These are phyloP conservation scores for Rhogogaster chlorosoma DNA, from an alignment of 2,888 invertebrate species.

Conservation along the genomic window DNA sequence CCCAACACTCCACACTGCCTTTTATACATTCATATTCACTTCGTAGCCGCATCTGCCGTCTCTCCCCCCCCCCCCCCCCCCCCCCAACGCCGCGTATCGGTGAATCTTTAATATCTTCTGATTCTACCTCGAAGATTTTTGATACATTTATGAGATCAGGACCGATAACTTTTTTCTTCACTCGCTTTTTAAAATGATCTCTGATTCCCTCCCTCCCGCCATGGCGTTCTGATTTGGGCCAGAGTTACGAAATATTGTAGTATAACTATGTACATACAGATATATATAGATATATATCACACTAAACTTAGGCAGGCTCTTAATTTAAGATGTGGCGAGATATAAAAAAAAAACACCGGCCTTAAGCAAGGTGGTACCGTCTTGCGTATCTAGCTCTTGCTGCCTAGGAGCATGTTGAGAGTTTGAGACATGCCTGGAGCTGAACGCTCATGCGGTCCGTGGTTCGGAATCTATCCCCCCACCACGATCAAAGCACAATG, in stretches of 20 bases:
- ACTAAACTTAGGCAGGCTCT: constrained; percentile 3
- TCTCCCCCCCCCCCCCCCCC: constrained; percentile 32
- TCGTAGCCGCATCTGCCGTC: constrained; percentile 31
- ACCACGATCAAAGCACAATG: constrained; percentile 38
- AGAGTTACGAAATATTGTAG: not conserved
- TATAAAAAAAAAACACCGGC: constrained; percentile 27
- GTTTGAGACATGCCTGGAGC: constrained; percentile 73
- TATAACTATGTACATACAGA: not conserved
- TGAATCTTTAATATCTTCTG: constrained; percentile 30
- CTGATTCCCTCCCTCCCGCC: constrained; percentile 26
- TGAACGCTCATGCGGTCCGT: constrained; percentile 71
- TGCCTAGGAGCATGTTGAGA: constrained; percentile 73
- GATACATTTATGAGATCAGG: not conserved
- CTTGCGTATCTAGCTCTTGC: constrained; percentile 66
- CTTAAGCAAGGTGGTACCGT: constrained; percentile 53
- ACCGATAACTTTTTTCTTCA: not conserved
- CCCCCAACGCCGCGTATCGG: constrained; percentile 11
- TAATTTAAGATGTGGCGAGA: not conserved
- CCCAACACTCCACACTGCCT: constrained; percentile 27
- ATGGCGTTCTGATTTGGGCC: not conserved
- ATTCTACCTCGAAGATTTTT: constrained; percentile 37
- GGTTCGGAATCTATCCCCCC: constrained; percentile 64
- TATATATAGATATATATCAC: constrained; percentile 11
- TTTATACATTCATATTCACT: constrained; percentile 34
- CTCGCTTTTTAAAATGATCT: not conserved